Conservation (phyloP, 2,797 vertebrate species). For the Xenops minutus region DNA sequence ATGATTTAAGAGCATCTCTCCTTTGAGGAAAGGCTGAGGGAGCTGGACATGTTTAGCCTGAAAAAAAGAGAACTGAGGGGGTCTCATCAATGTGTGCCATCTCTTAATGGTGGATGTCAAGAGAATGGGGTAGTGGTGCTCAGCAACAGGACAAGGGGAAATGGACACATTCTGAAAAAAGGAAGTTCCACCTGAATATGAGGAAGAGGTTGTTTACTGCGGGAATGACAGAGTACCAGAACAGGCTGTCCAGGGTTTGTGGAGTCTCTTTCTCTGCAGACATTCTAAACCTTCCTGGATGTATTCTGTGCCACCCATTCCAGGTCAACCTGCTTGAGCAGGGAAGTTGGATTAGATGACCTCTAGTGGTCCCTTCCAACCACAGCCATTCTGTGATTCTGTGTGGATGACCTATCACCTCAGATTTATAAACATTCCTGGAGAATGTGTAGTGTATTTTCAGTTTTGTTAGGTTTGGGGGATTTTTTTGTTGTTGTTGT, state of each 20-base stretch:
- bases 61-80: background rate
- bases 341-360: background rate
- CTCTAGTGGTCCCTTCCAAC: background rate
- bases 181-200: background rate
- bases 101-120: rapidly evolving
- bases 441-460: background rate
- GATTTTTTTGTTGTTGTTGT: no score
- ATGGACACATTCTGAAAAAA: background rate
- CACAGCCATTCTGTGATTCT: background rate
- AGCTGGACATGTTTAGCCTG: background rate
- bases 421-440: background rate
- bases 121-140: background rate
- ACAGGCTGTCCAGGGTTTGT: background rate
- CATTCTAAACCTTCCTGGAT: background rate
- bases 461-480: background rate
- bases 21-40: background rate
- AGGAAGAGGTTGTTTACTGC: background rate
- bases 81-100: rapidly evolving
- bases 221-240: background rate
- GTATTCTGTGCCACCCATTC: background rate
- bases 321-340: background rate
- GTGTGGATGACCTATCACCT: background rate
- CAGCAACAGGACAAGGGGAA: background rate
- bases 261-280: background rate
- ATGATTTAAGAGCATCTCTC: background rate